phyloP scores from a whole-genome alignment of 2,113 vertebrate genomes.

The human (Homo sapiens) region DNA sequence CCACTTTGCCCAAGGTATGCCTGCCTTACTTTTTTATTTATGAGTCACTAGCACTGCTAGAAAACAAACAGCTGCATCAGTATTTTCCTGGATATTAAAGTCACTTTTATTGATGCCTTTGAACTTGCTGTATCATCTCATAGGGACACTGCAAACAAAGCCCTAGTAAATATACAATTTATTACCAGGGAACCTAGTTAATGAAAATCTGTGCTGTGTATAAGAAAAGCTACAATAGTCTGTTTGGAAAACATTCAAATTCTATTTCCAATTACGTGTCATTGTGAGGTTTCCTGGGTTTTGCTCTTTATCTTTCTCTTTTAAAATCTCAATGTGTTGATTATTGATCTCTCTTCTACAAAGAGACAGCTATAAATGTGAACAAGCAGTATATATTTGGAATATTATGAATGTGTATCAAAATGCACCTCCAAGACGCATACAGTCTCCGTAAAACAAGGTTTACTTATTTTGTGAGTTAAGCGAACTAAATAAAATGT shows the following conservation, averaged over 20 bases:
- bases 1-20: slow-evolving; percentile 58
- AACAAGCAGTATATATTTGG: neutral
- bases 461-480: neutral
- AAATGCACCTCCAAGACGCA: neutral
- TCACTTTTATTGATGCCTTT: slow-evolving; percentile 72
- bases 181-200: slow-evolving; percentile 53
- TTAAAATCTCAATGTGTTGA: neutral
- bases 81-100: slow-evolving; percentile 59
- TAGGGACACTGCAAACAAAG: slow-evolving; percentile 63
- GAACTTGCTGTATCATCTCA: slow-evolving; percentile 59
- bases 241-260: slow-evolving; percentile 3
- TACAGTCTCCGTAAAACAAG: neutral
- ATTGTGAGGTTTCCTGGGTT: neutral
- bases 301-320: slow-evolving; percentile 22
- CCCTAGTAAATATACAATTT: slow-evolving; percentile 63
- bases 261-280: slow-evolving; percentile 8
- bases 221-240: slow-evolving; percentile 43
- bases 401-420: neutral
- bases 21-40: slow-evolving; percentile 62
- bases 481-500: neutral
- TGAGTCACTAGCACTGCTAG: slow-evolving; percentile 47
- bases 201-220: slow-evolving; percentile 24
- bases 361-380: neutral
- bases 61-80: slow-evolving; percentile 71
- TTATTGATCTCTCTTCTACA: slow-evolving; percentile 20